These are phyloP conservation scores for Acheta domesticus DNA, from an alignment of 2,888 invertebrate genomes.

Conservation along the genomic window DNA sequence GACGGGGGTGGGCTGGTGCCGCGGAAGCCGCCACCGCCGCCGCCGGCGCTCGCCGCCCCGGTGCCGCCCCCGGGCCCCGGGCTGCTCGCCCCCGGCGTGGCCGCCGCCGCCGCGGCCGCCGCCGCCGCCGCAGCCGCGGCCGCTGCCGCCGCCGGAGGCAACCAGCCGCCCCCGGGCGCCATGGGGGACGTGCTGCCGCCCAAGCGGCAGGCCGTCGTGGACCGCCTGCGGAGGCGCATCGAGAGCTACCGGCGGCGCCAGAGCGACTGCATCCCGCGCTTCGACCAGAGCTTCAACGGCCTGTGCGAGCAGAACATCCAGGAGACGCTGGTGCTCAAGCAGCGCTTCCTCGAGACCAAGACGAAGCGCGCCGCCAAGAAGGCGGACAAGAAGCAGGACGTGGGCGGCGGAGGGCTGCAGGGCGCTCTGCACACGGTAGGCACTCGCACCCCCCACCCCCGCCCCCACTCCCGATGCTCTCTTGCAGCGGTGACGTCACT, in stretches of 20 bases:
- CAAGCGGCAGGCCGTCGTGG: constrained; percentile 81
- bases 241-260: constrained; percentile 83
- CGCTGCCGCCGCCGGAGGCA: constrained; percentile 50
- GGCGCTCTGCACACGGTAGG: constrained; percentile 64
- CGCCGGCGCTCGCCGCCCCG: constrained; percentile 48
- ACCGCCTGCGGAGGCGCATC: constrained; percentile 76
- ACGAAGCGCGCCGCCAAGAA: constrained; percentile 81
- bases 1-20: constrained; percentile 54
- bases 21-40: constrained; percentile 58
- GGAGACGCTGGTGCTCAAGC: constrained; percentile 82
- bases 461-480: not conserved
- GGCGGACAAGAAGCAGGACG: constrained; percentile 62
- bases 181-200: constrained; percentile 68
- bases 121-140: constrained; percentile 55
- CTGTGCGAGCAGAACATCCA: constrained; percentile 87
- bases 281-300: constrained; percentile 82
- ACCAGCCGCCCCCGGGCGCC: constrained; percentile 38
- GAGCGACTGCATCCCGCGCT: constrained; percentile 79
- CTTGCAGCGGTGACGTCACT: no score
- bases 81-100: constrained; percentile 45
- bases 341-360: constrained; percentile 86
- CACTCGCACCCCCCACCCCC: constrained; percentile 36
- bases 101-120: constrained; percentile 50
- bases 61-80: constrained; percentile 64
- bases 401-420: constrained; percentile 46